Evolutionary conservation across 2,888 invertebrate species (phyloP).

Genomic region (Drosophila mayaguana): DNA sequence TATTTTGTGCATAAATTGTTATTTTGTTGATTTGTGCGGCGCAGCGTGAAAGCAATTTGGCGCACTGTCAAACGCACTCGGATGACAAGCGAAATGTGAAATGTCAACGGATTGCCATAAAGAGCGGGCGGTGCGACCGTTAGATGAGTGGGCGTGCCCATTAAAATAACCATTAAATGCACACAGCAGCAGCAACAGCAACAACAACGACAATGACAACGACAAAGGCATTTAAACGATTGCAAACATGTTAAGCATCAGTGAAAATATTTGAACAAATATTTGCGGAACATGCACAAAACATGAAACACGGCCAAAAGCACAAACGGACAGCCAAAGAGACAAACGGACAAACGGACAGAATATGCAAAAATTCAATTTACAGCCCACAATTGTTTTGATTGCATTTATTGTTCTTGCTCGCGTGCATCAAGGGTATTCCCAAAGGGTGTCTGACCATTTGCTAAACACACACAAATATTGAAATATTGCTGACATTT

Average conservation of each 20-base stretch:
- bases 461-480: constrained; percentile 30
- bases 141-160: constrained; percentile 29
- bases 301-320: constrained; percentile 35
- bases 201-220: constrained; percentile 16
- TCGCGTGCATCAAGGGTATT: background rate
- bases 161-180: constrained; percentile 59
- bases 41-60: constrained; percentile 49
- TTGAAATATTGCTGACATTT: constrained; percentile 49
- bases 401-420: constrained; percentile 29
- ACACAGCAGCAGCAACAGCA: constrained; percentile 34
- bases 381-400: constrained; percentile 51
- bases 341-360: background rate
- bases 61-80: constrained; percentile 62
- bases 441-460: constrained; percentile 4
- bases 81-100: constrained; percentile 50
- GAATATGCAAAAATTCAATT: constrained; percentile 9
- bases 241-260: constrained; percentile 60
- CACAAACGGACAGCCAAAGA: constrained; percentile 31
- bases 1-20: constrained; percentile 34
- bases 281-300: constrained; percentile 54
- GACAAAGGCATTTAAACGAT: constrained; percentile 27
- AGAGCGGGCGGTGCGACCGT: constrained; percentile 6
- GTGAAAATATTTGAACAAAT: constrained; percentile 67
- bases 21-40: constrained; percentile 45
- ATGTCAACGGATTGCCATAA: constrained; percentile 44